A percentile compares a stretch with the other conserved stretches of the same genome.
phyloP scores from a whole-genome alignment of 2,797 vertebrate species.

The Ibycter americanus region DNA sequence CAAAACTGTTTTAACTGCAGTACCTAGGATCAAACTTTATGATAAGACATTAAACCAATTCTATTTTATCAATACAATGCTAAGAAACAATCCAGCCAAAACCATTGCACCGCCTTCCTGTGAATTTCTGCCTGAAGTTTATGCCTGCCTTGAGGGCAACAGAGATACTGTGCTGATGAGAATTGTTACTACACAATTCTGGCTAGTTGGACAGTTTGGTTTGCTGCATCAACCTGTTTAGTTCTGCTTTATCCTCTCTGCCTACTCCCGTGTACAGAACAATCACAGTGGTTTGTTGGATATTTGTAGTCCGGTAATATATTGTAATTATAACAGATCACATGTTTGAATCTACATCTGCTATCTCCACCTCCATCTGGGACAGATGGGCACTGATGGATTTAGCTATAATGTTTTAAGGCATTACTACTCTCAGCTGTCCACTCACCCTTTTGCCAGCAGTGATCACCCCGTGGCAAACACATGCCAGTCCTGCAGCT shows the following conservation, averaged over 20 bases:
- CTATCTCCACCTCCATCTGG: neutral
- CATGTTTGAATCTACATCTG: neutral
- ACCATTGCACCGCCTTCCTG: neutral
- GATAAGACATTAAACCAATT: neutral
- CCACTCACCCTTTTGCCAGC: neutral
- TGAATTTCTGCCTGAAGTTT: neutral
- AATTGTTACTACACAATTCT: neutral
- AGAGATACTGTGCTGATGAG: neutral
- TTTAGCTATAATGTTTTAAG: neutral
- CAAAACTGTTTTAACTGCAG: neutral
- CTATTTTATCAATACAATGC: neutral
- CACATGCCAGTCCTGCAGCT: neutral
- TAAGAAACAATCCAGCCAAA: neutral
- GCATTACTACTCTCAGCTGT: neutral
- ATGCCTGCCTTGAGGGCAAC: neutral
- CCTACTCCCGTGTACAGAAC: neutral
- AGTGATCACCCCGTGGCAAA: fast-evolving
- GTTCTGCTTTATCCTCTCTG: neutral
- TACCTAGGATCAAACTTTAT: neutral
- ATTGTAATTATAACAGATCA: neutral
- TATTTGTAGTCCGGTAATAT: neutral
- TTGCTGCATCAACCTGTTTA: neutral
- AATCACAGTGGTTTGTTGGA: neutral
- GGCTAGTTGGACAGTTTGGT: neutral
- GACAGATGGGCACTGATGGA: neutral